These are phyloP conservation scores for Oreochromis tanganicae DNA, from an alignment of 2,113 vertebrate species.

Conservation along the genomic window DNA sequence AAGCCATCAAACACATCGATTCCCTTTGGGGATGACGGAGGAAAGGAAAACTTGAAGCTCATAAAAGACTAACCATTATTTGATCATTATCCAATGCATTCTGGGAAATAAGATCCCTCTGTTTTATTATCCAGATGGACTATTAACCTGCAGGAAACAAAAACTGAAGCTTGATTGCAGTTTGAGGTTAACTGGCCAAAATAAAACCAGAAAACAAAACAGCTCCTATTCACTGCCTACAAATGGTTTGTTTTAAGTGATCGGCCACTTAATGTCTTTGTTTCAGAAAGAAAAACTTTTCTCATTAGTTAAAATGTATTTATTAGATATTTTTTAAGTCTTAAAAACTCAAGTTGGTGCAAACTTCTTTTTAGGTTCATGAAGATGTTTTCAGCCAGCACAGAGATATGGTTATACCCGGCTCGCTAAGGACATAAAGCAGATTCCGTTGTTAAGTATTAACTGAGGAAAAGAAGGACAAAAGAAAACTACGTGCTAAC, in stretches of 20 bases:
- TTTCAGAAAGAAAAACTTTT: neutral
- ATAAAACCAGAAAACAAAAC: neutral
- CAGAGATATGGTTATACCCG: neutral
- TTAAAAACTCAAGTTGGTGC: neutral
- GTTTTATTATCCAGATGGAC: neutral
- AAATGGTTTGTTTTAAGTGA: neutral
- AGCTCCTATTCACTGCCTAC: neutral
- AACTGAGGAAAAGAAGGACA: neutral
- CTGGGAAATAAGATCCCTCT: neutral
- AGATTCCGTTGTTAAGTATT: neutral
- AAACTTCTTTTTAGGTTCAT: neutral
- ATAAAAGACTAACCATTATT: neutral
- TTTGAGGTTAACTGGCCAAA: neutral
- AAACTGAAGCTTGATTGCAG: neutral
- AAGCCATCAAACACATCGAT: neutral
- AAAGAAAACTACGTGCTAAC: neutral
- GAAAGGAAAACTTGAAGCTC: neutral
- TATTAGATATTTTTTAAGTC: neutral
- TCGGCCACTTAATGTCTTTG: neutral
- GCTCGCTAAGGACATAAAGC: neutral
- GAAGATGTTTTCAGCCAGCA: neutral
- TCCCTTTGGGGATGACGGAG: neutral
- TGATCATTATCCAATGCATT: neutral
- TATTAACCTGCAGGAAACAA: neutral
- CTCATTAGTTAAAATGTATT: neutral